Percentiles rank a stretch among this genome's conserved stretches.
Conservation (phyloP, 2,113 vertebrate species). For the Chloropsis hardwickii region DNA sequence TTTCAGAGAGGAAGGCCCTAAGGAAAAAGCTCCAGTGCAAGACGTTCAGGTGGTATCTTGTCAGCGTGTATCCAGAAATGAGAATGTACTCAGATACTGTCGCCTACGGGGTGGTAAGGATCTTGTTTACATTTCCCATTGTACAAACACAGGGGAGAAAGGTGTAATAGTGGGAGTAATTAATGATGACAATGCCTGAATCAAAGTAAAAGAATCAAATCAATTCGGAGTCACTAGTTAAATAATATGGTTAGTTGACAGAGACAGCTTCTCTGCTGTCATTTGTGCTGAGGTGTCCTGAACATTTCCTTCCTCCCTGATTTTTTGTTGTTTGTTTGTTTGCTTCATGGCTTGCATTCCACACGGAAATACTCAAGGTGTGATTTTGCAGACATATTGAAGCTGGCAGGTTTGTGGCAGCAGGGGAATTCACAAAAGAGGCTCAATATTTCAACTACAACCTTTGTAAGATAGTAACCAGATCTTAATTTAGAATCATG, state of each 20-base stretch:
- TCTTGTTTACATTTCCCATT: neutral
- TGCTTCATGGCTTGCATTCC: neutral
- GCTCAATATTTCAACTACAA: neutral
- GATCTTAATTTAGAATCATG: neutral
- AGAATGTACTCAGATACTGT: constrained; percentile 94
- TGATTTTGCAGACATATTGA: neutral
- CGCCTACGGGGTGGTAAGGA: constrained; percentile 92
- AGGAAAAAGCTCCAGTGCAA: constrained; percentile 95
- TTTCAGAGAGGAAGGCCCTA: constrained; percentile 90
- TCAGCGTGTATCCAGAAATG: constrained; percentile 97
- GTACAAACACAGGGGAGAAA: neutral
- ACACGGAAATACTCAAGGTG: neutral
- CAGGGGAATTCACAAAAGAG: neutral
- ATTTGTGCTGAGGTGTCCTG: neutral
- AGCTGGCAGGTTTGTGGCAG: neutral
- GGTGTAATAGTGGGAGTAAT: neutral
- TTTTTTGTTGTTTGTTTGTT: neutral
- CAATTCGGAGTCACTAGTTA: neutral
- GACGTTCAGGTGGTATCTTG: constrained; percentile 97
- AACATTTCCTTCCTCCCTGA: neutral
- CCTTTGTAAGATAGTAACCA: neutral
- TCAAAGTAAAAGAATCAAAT: neutral
- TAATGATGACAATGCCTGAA: neutral
- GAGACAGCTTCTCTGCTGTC: neutral
- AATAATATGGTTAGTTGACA: neutral